phyloP scores from a whole-genome alignment of 1,140 invertebrate species.

The Sesamia nonagrioides region DNA sequence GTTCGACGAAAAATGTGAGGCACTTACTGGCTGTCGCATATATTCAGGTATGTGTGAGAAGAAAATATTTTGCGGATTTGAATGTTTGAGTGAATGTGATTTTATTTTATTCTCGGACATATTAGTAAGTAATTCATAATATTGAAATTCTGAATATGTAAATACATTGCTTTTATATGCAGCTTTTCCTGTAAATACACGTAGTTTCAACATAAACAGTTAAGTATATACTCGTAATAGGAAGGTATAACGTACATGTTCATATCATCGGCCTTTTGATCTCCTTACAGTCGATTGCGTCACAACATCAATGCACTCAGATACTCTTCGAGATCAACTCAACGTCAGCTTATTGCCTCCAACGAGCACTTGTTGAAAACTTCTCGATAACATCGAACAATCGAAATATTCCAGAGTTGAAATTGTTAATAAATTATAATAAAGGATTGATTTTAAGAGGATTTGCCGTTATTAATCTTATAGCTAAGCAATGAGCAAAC shows the following conservation, averaged over 20 bases:
- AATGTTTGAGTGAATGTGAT: slow-evolving; percentile 21
- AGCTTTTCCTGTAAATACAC: background rate
- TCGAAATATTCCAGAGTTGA: background rate
- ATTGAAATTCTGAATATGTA: no score
- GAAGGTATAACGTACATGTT: background rate
- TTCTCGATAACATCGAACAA: background rate
- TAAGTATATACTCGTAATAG: background rate
- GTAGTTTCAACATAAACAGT: background rate
- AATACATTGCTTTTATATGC: background rate
- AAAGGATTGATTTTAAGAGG: background rate
- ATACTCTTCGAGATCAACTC: slow-evolving; percentile 27
- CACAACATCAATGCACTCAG: slow-evolving; percentile 30
- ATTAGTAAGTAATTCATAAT: background rate
- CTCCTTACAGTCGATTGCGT: slow-evolving; percentile 13
- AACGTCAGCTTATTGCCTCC: slow-evolving; percentile 27
- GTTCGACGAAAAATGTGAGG: slow-evolving; percentile 25
- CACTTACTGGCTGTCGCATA: slow-evolving; percentile 26
- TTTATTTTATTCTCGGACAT: slow-evolving; percentile 1
- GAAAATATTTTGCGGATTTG: slow-evolving; percentile 13
- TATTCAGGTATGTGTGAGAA: background rate
- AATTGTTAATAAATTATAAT: background rate
- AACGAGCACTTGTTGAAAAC: slow-evolving; percentile 16
- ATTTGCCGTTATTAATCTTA: background rate
- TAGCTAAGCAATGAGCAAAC: no score
- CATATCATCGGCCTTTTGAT: slow-evolving; percentile 1